Conservation (phyloP, 1,140 invertebrate genomes). For the Scaptomyza graminum region DNA sequence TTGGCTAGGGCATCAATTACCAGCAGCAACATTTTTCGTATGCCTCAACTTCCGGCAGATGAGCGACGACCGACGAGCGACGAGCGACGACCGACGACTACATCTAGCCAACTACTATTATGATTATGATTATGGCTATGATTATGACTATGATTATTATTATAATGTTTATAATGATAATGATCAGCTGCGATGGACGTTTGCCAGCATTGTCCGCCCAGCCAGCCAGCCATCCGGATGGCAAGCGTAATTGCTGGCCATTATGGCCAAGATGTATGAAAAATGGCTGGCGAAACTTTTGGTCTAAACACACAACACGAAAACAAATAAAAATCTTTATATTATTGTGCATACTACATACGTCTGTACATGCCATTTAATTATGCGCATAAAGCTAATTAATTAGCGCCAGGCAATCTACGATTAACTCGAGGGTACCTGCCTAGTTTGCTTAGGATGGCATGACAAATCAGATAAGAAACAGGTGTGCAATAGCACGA, state of each 20-base stretch:
- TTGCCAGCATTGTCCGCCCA: background rate
- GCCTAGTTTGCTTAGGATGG: background rate
- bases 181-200: constrained; percentile 20
- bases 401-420: constrained; percentile 51
- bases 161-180: constrained; percentile 14
- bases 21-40: constrained; percentile 32
- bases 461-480: constrained; percentile 45
- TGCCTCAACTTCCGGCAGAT: constrained; percentile 49
- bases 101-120: constrained; percentile 19
- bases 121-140: constrained; percentile 21
- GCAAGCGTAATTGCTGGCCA: constrained; percentile 43
- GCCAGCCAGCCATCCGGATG: constrained; percentile 20
- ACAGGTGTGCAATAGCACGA: constrained; percentile 46
- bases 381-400: constrained; percentile 62
- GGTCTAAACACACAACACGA: constrained; percentile 5
- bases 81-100: constrained; percentile 31
- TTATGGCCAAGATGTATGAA: constrained; percentile 42
- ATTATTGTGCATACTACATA: no score
- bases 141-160: constrained; percentile 10
- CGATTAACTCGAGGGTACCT: background rate
- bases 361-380: constrained; percentile 32
- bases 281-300: constrained; percentile 32
- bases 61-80: constrained; percentile 26
- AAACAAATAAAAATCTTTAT: constrained; percentile 31
- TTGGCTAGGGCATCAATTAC: constrained; percentile 42